Percentiles rank a stretch among this genome's conserved stretches.
phyloP scores from a whole-genome alignment of 1,140 invertebrate species.

The Drosophila suzukii region DNA sequence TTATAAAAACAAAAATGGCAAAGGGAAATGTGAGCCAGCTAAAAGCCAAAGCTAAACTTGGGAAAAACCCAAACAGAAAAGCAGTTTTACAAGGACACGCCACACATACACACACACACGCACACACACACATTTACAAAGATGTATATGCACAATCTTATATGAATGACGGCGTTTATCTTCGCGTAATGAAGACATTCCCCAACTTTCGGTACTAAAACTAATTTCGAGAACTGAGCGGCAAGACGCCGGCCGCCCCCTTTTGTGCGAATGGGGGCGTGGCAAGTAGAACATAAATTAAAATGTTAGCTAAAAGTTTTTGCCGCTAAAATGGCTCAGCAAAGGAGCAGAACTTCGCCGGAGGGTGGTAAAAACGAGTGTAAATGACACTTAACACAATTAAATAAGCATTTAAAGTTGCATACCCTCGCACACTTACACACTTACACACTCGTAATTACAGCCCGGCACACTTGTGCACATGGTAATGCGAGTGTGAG shows the following conservation, averaged over 20 bases:
- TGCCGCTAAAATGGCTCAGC: constrained; percentile 66
- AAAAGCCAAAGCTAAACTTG: constrained; percentile 10
- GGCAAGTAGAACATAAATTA: constrained; percentile 71
- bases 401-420: constrained; percentile 82
- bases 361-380: constrained; percentile 43
- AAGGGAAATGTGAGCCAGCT: constrained; percentile 8
- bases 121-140: background rate
- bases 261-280: constrained; percentile 8
- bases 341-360: constrained; percentile 18
- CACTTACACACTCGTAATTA: constrained; percentile 1
- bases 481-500: background rate
- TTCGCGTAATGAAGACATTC: constrained; percentile 74
- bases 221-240: constrained; percentile 69
- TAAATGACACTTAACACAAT: constrained; percentile 83
- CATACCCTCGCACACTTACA: constrained; percentile 24
- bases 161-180: constrained; percentile 44
- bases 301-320: constrained; percentile 80
- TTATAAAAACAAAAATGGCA: background rate
- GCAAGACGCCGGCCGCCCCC: background rate
- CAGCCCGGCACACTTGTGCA: background rate
- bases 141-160: constrained; percentile 1
- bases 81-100: background rate
- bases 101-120: background rate
- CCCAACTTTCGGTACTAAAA: constrained; percentile 64
- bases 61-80: constrained; percentile 8